Evolutionary conservation across 2,113 vertebrate genomes (phyloP).

Genomic region (Amblyornis subalaris): DNA sequence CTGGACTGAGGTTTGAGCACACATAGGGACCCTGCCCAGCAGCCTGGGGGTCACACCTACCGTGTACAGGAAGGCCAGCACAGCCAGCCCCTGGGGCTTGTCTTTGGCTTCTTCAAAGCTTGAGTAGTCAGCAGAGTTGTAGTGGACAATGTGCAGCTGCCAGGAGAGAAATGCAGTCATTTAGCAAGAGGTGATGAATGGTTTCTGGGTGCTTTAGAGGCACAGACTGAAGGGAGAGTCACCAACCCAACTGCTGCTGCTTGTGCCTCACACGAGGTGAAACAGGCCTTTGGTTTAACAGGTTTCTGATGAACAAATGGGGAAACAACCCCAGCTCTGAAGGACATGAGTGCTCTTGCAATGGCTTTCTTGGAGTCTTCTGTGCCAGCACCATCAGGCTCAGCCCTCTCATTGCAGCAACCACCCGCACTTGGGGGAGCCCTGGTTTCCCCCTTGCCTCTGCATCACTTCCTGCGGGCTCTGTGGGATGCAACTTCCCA

Average conservation of each 20-base stretch:
- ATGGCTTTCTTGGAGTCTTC: neutral
- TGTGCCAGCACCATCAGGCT: neutral
- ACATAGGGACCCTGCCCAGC: neutral
- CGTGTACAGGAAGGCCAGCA: conserved; percentile 82
- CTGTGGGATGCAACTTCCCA: neutral
- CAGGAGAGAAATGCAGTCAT: neutral
- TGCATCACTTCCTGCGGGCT: neutral
- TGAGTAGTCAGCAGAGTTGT: conserved; percentile 82
- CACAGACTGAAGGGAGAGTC: too few species aligned
- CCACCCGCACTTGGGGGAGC: fast-evolving
- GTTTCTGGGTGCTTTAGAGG: neutral
- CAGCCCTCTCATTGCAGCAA: neutral
- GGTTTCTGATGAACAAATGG: neutral
- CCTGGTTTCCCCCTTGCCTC: neutral
- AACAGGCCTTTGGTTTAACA: neutral
- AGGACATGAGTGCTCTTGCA: neutral
- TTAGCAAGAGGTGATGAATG: neutral
- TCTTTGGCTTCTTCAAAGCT: conserved; percentile 79
- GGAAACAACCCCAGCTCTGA: neutral
- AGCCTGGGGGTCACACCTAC: conserved; percentile 52
- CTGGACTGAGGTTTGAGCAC: neutral
- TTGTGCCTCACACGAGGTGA: neutral
- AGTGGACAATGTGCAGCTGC: conserved; percentile 92
- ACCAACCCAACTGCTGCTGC: neutral
- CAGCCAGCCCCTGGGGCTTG: conserved; percentile 81